Conservation (phyloP, 2,113 vertebrate genomes). For the Larimichthys polyactis region DNA sequence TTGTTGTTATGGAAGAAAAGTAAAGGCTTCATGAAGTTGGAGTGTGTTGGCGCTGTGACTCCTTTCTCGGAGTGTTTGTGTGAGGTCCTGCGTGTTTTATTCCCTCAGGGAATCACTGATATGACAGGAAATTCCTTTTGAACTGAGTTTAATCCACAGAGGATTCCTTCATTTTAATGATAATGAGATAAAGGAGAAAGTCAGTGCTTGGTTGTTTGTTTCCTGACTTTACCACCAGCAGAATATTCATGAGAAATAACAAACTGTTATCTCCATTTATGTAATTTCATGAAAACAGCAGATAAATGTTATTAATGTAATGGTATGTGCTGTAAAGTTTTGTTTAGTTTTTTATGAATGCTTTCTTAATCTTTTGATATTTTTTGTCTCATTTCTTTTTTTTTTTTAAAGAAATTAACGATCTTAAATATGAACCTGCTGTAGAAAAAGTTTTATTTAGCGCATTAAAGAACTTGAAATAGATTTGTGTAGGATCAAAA, state of each 20-base stretch:
- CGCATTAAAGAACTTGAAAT: not conserved
- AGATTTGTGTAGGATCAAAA: conserved; percentile 4
- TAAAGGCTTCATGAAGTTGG: not conserved
- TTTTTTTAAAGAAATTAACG: not conserved
- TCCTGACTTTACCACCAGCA: not conserved
- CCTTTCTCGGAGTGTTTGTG: not conserved
- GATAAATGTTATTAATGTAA: not conserved
- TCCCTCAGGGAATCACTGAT: not conserved
- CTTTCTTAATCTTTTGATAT: not conserved
- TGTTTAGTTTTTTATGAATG: too few relatives aligned
- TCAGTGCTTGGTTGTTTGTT: conserved; percentile 6
- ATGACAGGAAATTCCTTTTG: conserved; percentile 9
- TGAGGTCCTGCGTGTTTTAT: not conserved
- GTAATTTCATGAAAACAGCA: not conserved
- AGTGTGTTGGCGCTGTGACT: not conserved
- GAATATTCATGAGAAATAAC: not conserved
- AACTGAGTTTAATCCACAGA: not conserved
- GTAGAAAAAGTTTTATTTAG: not conserved
- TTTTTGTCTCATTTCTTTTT: not conserved
- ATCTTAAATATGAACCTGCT: not conserved
- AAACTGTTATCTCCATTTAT: not conserved
- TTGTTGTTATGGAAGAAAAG: conserved; percentile 24
- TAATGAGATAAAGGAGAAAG: conserved; percentile 13
- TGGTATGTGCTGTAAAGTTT: not conserved
- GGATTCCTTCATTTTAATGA: conserved; percentile 3